Percentiles rank a stretch among this genome's conserved stretches.
phyloP scores from a whole-genome alignment of 2,797 vertebrate genomes.

The Paratrypauchen microcephalus region DNA sequence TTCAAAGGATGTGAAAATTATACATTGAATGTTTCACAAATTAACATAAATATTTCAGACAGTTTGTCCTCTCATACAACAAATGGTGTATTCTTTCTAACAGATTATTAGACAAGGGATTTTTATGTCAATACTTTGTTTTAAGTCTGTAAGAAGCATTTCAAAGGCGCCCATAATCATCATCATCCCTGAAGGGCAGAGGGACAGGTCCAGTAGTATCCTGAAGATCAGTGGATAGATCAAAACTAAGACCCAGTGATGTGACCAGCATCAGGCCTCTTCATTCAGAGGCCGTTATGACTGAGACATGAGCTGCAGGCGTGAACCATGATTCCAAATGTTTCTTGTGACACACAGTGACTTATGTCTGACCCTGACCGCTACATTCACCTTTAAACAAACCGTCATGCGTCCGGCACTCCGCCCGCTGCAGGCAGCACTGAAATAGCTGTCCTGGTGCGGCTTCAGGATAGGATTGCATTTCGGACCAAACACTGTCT shows the following conservation, averaged over 20 bases:
- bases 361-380: slow-evolving; percentile 25
- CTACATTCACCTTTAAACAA: slow-evolving; percentile 43
- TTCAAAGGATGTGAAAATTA: not conserved
- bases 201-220: slow-evolving; percentile 55
- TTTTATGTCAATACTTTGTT: not conserved
- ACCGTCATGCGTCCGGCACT: slow-evolving; percentile 9
- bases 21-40: not conserved
- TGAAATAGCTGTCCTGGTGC: slow-evolving; percentile 63
- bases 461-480: slow-evolving; percentile 58
- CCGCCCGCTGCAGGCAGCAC: slow-evolving; percentile 32
- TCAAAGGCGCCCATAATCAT: not conserved
- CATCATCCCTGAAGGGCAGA: not conserved
- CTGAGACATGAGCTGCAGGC: slow-evolving; percentile 3
- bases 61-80: too few species aligned
- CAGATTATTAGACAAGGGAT: not conserved
- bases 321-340: slow-evolving; percentile 20
- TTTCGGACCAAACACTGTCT: slow-evolving; percentile 67
- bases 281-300: slow-evolving; percentile 1
- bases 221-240: not conserved
- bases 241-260: not conserved
- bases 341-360: slow-evolving; percentile 25
- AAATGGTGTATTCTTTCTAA: too few species aligned
- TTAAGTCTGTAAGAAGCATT: not conserved
- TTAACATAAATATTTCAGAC: too few species aligned
- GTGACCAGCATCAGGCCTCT: not conserved